phyloP scores from a whole-genome alignment of 2,888 invertebrate species.

The Seladonia tumulorum region DNA sequence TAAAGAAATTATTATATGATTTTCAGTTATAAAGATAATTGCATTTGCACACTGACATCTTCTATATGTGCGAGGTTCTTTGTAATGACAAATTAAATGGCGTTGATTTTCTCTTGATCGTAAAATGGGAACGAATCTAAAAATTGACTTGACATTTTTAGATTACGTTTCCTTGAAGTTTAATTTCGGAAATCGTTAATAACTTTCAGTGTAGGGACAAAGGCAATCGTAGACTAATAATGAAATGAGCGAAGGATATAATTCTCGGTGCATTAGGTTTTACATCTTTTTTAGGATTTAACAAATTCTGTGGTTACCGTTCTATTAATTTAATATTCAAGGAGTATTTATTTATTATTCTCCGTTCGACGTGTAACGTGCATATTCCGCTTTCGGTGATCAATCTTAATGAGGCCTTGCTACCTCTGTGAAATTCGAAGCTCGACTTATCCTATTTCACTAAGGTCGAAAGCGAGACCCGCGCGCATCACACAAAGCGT shows the following conservation, averaged over 20 bases:
- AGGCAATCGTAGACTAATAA: neutral
- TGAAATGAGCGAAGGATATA: neutral
- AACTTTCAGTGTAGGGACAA: neutral
- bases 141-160: neutral
- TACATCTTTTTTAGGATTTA: neutral
- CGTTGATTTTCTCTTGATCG: neutral
- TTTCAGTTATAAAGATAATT: no score
- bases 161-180: neutral
- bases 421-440: conserved; percentile 25
- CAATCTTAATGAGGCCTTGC: conserved; percentile 32
- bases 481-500: conserved; percentile 30
- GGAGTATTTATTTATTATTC: neutral
- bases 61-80: no score
- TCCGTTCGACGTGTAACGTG: neutral
- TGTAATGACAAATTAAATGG: neutral
- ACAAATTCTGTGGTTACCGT: neutral
- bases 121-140: neutral
- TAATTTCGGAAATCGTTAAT: neutral
- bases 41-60: no score
- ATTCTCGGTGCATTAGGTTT: neutral
- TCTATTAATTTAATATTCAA: neutral
- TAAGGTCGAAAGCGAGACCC: conserved; percentile 8
- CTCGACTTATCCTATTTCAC: conserved; percentile 1
- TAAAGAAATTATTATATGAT: no score
- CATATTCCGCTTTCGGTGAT: conserved; percentile 19